Evolutionary conservation across 2,113 vertebrate species (phyloP).

Genomic region (Nothoprocta perdicaria): DNA sequence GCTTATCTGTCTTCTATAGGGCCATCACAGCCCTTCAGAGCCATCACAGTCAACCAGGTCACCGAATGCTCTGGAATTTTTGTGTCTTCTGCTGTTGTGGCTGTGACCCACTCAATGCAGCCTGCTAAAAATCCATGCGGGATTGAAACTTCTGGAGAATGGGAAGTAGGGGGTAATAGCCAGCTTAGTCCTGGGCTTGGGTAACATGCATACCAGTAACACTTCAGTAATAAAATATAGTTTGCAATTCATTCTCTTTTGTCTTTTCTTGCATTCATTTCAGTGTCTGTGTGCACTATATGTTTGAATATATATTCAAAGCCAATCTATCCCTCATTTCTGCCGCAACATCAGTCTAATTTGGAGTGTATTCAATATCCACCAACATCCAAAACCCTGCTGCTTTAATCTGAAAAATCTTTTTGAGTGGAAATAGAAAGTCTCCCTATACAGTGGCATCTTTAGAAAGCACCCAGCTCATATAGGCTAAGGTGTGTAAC

Average conservation of each 20-base stretch:
- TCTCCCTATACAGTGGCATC: not conserved
- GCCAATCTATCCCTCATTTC: not conserved
- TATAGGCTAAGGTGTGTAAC: not conserved
- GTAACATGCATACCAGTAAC: not conserved
- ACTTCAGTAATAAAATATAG: not conserved
- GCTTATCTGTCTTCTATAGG: conserved; percentile 6
- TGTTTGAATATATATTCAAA: not conserved
- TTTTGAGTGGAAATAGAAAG: not conserved
- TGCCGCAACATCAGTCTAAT: not conserved
- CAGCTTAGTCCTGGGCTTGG: not conserved
- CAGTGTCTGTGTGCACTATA: not conserved
- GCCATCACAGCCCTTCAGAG: not conserved
- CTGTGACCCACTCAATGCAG: not conserved
- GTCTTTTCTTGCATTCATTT: not conserved
- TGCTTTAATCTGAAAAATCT: not conserved
- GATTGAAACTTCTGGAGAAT: not conserved
- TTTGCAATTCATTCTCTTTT: not conserved
- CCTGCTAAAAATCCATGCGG: not conserved
- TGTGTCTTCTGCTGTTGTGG: fast-evolving
- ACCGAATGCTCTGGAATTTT: not conserved
- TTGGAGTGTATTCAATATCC: not conserved
- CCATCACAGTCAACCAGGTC: not conserved
- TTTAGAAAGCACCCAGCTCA: not conserved
- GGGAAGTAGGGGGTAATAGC: not conserved
- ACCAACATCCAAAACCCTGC: not conserved